Conservation (phyloP, 2,888 invertebrate genomes). For the Autographa pulchrina region DNA sequence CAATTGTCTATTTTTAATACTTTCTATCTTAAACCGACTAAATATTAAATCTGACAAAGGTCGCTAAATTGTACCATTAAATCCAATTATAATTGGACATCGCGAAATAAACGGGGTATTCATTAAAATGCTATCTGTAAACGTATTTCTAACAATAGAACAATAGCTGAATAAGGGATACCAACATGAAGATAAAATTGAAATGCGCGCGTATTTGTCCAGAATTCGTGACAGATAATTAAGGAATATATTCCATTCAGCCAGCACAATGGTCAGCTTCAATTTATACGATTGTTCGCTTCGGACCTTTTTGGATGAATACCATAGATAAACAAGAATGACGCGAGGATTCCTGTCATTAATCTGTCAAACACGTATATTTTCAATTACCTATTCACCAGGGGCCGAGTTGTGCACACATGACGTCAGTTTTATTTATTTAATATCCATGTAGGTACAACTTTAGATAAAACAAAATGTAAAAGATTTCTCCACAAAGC, state of each 20-base stretch:
- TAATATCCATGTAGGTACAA: no score
- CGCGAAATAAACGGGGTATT: conserved; percentile 24
- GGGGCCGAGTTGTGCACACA: no score
- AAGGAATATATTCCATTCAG: conserved; percentile 39
- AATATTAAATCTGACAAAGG: background rate
- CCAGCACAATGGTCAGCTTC: conserved; percentile 27
- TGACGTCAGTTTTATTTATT: no score
- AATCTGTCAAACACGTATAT: conserved; percentile 20
- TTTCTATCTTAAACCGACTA: background rate
- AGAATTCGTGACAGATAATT: conserved; percentile 33
- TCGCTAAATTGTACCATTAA: background rate
- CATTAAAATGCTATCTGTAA: conserved; percentile 31
- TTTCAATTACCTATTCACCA: no score
- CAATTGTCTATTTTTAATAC: background rate
- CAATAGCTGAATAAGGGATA: conserved; percentile 41
- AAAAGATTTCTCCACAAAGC: background rate
- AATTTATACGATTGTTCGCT: conserved; percentile 38
- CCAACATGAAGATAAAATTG: conserved; percentile 29
- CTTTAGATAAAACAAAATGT: no score
- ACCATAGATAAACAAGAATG: conserved; percentile 18
- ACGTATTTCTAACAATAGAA: conserved; percentile 30
- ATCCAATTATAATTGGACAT: conserved; percentile 12
- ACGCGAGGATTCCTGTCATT: conserved; percentile 20
- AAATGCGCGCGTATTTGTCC: conserved; percentile 28
- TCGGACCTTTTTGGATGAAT: conserved; percentile 29